A percentile compares a stretch with the other conserved stretches of the same genome.
phyloP scores from a whole-genome alignment of 2,888 invertebrate species.

The Leptopilina syphax region DNA sequence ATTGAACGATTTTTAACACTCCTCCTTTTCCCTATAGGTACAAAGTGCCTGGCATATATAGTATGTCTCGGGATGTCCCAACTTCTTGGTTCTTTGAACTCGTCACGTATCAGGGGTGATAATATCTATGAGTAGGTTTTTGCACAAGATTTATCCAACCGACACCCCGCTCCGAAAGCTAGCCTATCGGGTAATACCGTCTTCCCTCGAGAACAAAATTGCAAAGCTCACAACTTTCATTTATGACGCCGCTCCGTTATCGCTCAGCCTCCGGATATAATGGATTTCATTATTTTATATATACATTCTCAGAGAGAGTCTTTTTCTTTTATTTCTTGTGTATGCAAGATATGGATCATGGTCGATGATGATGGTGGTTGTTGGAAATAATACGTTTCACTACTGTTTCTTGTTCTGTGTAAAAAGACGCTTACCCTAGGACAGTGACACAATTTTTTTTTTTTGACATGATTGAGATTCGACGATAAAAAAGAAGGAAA shows the following conservation, averaged over 20 bases:
- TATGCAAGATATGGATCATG: not conserved
- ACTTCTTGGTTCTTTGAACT: conserved; percentile 6
- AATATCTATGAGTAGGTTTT: conserved; percentile 29
- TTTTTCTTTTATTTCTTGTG: no score
- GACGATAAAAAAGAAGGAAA: not conserved
- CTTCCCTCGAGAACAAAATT: conserved; percentile 28
- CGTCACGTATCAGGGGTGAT: conserved; percentile 27
- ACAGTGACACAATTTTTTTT: not conserved
- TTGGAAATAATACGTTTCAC: conserved; percentile 6
- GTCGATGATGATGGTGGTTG: not conserved
- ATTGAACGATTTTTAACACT: not conserved
- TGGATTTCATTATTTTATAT: conserved; percentile 37
- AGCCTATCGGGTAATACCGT: not conserved
- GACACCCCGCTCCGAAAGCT: no score
- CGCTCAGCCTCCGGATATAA: conserved; percentile 35
- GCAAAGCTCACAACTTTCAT: conserved; percentile 35
- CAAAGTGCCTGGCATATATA: conserved; percentile 10
- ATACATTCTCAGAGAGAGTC: no score
- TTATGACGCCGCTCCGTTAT: conserved; percentile 20
- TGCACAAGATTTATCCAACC: conserved; percentile 41
- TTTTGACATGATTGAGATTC: not conserved
- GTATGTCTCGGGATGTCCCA: not conserved
- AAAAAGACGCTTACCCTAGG: conserved; percentile 8
- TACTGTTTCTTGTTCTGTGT: not conserved
- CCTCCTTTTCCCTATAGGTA: no score